These are phyloP conservation scores for Sesamia inferens DNA, from an alignment of 2,888 invertebrate species.

Conservation along the genomic window DNA sequence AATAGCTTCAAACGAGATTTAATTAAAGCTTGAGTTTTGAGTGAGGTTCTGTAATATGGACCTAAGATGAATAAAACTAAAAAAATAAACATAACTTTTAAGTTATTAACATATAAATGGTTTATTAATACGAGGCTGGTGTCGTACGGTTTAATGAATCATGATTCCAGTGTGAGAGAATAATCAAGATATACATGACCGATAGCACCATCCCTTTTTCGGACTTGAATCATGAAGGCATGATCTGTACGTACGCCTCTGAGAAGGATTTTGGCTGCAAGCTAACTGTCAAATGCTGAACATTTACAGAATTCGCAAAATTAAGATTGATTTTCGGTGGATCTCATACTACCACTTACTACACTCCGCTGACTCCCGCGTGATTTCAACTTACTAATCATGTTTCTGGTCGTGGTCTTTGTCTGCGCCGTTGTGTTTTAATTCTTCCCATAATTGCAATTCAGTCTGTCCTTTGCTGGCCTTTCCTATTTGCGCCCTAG, in stretches of 20 bases:
- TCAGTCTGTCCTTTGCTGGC: no score
- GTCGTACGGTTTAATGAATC: not conserved
- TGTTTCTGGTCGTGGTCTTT: no score
- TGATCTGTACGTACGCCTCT: not conserved
- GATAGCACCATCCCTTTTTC: not conserved
- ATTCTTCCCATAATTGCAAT: no score
- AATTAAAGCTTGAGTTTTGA: no score
- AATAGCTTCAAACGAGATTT: no score
- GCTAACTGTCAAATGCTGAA: not conserved
- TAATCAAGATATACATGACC: not conserved
- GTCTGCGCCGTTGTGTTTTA: no score
- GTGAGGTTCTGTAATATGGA: no score
- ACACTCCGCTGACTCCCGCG: not conserved
- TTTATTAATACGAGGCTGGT: slow-evolving; percentile 29
- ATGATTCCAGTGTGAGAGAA: not conserved
- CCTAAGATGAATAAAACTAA: not conserved
- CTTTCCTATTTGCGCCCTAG: no score
- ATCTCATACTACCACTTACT: not conserved
- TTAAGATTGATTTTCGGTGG: not conserved
- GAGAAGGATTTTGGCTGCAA: slow-evolving; percentile 30
- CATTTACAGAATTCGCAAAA: not conserved
- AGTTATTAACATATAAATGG: not conserved
- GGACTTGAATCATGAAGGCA: no score
- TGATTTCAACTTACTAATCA: not conserved
- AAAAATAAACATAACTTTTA: not conserved